Conservation (phyloP, 92 coral and sea anemone species). For the Paramuricea clavata region DNA sequence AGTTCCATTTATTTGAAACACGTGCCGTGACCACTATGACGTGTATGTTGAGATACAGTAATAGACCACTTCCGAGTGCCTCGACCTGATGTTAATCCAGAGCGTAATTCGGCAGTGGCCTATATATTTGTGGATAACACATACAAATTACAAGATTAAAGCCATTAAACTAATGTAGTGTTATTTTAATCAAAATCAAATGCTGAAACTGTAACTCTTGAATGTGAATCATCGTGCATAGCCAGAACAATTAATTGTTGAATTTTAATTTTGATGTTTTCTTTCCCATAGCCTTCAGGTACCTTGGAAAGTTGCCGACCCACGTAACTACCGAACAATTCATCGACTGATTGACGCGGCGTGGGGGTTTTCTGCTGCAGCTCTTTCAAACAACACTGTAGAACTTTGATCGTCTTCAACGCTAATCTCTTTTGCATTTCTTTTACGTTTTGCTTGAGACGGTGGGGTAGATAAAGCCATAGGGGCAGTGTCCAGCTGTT, state of each 20-base stretch:
- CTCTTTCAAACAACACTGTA: conserved; percentile 39
- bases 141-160: too few species aligned
- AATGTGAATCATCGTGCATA: background rate
- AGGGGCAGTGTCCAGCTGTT: background rate
- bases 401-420: conserved; percentile 55
- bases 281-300: conserved; percentile 65
- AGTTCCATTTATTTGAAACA: too few species aligned
- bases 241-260: conserved; percentile 54
- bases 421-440: conserved; percentile 8
- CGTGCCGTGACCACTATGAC: too few species aligned
- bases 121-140: too few species aligned
- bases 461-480: background rate
- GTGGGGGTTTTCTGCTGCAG: conserved; percentile 12
- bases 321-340: conserved; percentile 50
- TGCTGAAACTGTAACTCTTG: too few species aligned
- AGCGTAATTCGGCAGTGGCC: too few species aligned
- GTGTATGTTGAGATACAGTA: too few species aligned
- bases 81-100: too few species aligned
- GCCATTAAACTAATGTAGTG: too few species aligned
- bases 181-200: too few species aligned
- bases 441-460: background rate
- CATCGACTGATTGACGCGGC: conserved; percentile 24
- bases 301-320: conserved; percentile 44
- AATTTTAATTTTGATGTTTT: conserved; percentile 56
- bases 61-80: too few species aligned